Percentiles rank a stretch among this genome's conserved stretches.
These are phyloP conservation scores for Anhinga anhinga DNA, from an alignment of 2,113 vertebrate genomes.

Conservation along the genomic window DNA sequence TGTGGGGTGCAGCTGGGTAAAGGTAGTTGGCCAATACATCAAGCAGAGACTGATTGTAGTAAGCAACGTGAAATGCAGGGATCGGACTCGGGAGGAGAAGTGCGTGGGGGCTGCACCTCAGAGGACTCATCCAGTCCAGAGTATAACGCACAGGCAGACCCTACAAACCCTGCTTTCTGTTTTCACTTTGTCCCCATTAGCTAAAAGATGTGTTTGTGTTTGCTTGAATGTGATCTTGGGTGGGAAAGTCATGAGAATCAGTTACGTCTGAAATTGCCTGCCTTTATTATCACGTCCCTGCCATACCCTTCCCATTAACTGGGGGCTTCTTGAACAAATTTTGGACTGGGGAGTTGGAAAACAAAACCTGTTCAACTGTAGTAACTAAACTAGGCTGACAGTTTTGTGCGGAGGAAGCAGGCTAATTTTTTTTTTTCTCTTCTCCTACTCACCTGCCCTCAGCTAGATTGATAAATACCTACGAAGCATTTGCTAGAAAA, in stretches of 20 bases:
- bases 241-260: neutral
- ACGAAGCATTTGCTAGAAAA: conserved; percentile 54
- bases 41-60: neutral
- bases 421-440: neutral
- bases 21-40: neutral
- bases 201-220: neutral
- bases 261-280: neutral
- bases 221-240: neutral
- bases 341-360: neutral
- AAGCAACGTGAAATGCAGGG: neutral
- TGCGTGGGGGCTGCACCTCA: neutral
- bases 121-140: neutral
- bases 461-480: conserved; percentile 56
- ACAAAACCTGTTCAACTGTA: neutral
- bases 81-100: neutral
- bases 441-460: conserved; percentile 16
- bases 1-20: neutral
- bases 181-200: neutral
- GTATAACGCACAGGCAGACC: neutral
- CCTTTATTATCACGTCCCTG: neutral
- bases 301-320: neutral
- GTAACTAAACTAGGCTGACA: neutral
- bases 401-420: neutral
- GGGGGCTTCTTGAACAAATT: neutral
- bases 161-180: neutral